Conservation (phyloP, 2,888 invertebrate species). For the Sesia bembeciformis region DNA sequence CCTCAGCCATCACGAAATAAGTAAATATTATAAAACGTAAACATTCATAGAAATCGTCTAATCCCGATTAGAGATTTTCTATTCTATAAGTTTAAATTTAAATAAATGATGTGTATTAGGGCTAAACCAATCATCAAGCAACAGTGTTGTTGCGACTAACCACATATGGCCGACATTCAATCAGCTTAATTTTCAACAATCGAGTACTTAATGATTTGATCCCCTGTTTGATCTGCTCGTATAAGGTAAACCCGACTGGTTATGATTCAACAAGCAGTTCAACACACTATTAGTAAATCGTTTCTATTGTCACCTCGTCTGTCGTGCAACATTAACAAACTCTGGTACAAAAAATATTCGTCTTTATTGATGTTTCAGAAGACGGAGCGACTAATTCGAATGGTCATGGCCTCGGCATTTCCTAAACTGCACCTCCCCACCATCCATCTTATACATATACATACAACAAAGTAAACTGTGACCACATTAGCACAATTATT, state of each 20-base stretch:
- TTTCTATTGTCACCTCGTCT: constrained; percentile 23
- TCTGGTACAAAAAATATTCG: constrained; percentile 21
- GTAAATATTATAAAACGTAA: too few relatives aligned
- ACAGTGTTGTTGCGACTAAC: constrained; percentile 17
- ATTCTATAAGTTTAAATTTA: too few relatives aligned
- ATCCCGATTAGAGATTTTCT: too few relatives aligned
- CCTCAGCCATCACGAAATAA: too few relatives aligned
- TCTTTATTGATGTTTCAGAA: constrained; percentile 8
- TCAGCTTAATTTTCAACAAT: constrained; percentile 40
- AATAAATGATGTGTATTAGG: too few relatives aligned
- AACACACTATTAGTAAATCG: constrained; percentile 26
- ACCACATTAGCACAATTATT: too few relatives aligned
- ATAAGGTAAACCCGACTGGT: constrained; percentile 28
- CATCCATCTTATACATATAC: too few relatives aligned
- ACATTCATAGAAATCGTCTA: too few relatives aligned
- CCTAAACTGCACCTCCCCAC: not conserved
- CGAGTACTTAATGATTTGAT: constrained; percentile 33
- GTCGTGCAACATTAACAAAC: constrained; percentile 17
- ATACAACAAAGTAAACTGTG: too few relatives aligned
- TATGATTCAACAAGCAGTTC: constrained; percentile 25
- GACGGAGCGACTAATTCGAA: constrained; percentile 15
- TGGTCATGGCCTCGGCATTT: constrained; percentile 12
- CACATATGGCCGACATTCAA: constrained; percentile 27
- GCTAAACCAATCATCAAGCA: not conserved
- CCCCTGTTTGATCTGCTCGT: constrained; percentile 24